Conservation (phyloP, 2,797 vertebrate genomes). For the Labroides dimidiatus region DNA sequence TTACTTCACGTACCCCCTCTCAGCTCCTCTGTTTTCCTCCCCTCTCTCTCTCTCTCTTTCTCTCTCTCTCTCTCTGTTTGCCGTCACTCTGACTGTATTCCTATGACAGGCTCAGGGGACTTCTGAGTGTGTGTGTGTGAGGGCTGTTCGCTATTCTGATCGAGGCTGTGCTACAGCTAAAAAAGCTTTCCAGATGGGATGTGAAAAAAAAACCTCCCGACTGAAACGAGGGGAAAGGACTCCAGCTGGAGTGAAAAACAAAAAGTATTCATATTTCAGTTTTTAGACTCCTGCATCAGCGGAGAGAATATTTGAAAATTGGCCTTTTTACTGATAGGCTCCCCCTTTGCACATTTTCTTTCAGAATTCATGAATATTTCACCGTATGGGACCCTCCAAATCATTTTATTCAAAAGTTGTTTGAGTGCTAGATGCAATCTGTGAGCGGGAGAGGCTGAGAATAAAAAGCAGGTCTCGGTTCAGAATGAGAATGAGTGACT, state of each 20-base stretch:
- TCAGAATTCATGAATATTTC: slow-evolving; percentile 48
- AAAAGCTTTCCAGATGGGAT: slow-evolving; percentile 40
- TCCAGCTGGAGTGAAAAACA: slow-evolving; percentile 27
- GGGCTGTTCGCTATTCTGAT: slow-evolving; percentile 24
- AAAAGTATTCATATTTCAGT: slow-evolving; percentile 17
- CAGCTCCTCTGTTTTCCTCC: background rate
- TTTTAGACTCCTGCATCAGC: slow-evolving; percentile 8
- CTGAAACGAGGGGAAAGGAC: background rate
- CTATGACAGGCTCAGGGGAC: slow-evolving; percentile 14
- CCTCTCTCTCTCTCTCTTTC: background rate
- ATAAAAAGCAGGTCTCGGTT: slow-evolving; percentile 10
- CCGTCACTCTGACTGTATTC: slow-evolving; percentile 22
- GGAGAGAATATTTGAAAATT: slow-evolving; percentile 35
- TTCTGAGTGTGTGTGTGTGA: background rate
- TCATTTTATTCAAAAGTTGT: slow-evolving; percentile 26
- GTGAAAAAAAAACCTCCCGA: slow-evolving; percentile 3
- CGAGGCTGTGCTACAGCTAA: slow-evolving; percentile 14
- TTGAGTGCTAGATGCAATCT: slow-evolving; percentile 45
- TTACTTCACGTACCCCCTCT: background rate
- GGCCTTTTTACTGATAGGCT: slow-evolving; percentile 14
- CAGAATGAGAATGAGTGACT: slow-evolving; percentile 28
- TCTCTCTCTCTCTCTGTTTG: slow-evolving; percentile 26
- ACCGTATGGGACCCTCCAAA: background rate
- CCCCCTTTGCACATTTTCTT: slow-evolving; percentile 6
- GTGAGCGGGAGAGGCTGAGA: slow-evolving; percentile 14